phyloP scores from a whole-genome alignment of 2,888 invertebrate species.

The Drosophila suboccidentalis region DNA sequence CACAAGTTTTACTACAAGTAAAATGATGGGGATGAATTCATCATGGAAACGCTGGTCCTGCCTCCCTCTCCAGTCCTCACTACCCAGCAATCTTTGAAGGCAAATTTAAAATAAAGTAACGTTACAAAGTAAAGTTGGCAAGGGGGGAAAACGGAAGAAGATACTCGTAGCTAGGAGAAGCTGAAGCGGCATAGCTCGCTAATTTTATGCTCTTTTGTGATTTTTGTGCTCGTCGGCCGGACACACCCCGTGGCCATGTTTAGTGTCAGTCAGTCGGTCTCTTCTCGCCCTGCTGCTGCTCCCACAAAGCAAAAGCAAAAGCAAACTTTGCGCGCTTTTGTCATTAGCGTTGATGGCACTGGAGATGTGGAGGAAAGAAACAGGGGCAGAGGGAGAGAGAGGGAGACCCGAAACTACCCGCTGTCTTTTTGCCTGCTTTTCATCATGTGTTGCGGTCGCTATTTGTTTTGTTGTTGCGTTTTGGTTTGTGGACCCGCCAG shows the following conservation, averaged over 20 bases:
- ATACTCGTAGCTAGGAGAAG: slow-evolving; percentile 39
- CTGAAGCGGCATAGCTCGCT: slow-evolving; percentile 64
- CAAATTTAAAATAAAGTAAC: slow-evolving; percentile 72
- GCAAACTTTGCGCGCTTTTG: slow-evolving; percentile 80
- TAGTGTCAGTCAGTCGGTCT: slow-evolving; percentile 49
- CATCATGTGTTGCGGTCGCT: slow-evolving; percentile 76
- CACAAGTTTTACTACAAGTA: slow-evolving; percentile 75
- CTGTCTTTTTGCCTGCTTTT: slow-evolving; percentile 72
- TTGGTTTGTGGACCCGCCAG: slow-evolving; percentile 66
- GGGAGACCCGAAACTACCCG: slow-evolving; percentile 39
- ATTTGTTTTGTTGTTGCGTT: slow-evolving; percentile 57
- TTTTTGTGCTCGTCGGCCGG: slow-evolving; percentile 72
- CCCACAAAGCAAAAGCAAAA: slow-evolving; percentile 61
- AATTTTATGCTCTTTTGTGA: slow-evolving; percentile 82
- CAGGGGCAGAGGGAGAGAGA: neutral
- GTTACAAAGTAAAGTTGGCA: slow-evolving; percentile 55
- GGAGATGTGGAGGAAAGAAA: slow-evolving; percentile 44
- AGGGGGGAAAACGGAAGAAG: slow-evolving; percentile 4
- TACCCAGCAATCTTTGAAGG: slow-evolving; percentile 40
- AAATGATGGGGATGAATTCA: slow-evolving; percentile 80
- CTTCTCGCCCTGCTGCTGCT: slow-evolving; percentile 11
- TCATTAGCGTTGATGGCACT: slow-evolving; percentile 78
- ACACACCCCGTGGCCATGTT: slow-evolving; percentile 78
- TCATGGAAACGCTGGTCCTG: slow-evolving; percentile 57
- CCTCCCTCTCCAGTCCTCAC: neutral